Conservation (phyloP, 2,888 invertebrate species). For the Operophtera brumata region DNA sequence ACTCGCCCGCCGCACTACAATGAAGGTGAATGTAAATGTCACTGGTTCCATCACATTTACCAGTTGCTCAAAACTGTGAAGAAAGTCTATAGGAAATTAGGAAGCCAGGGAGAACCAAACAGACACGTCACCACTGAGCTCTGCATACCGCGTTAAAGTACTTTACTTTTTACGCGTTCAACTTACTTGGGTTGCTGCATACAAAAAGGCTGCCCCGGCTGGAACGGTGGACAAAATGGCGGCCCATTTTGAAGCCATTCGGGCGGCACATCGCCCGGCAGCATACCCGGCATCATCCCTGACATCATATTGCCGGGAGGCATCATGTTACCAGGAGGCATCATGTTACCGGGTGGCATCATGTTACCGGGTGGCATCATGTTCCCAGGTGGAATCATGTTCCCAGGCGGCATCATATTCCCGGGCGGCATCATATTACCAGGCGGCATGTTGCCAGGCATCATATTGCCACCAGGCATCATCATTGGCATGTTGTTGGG, state of each 20-base stretch:
- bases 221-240: slow-evolving; percentile 60
- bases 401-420: slow-evolving; percentile 2
- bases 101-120: too few relatives aligned
- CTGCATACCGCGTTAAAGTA: too few relatives aligned
- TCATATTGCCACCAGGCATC: slow-evolving; percentile 31
- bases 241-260: slow-evolving; percentile 57
- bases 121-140: too few relatives aligned
- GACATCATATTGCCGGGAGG: slow-evolving; percentile 31
- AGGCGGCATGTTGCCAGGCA: slow-evolving; percentile 9
- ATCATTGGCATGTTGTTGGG: slow-evolving; percentile 35
- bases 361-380: slow-evolving; percentile 15
- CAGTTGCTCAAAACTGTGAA: too few relatives aligned
- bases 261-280: slow-evolving; percentile 34
- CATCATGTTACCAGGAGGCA: slow-evolving; percentile 23
- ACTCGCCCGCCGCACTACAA: too few relatives aligned
- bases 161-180: neutral
- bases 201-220: slow-evolving; percentile 58
- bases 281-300: slow-evolving; percentile 42
- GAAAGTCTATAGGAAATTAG: too few relatives aligned
- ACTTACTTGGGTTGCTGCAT: slow-evolving; percentile 73
- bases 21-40: too few relatives aligned
- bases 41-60: too few relatives aligned
- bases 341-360: slow-evolving; percentile 19
- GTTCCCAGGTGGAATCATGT: slow-evolving; percentile 12
- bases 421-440: slow-evolving; percentile 10